phyloP scores from a whole-genome alignment of 2,113 vertebrate genomes.

The Jacana jacana region DNA sequence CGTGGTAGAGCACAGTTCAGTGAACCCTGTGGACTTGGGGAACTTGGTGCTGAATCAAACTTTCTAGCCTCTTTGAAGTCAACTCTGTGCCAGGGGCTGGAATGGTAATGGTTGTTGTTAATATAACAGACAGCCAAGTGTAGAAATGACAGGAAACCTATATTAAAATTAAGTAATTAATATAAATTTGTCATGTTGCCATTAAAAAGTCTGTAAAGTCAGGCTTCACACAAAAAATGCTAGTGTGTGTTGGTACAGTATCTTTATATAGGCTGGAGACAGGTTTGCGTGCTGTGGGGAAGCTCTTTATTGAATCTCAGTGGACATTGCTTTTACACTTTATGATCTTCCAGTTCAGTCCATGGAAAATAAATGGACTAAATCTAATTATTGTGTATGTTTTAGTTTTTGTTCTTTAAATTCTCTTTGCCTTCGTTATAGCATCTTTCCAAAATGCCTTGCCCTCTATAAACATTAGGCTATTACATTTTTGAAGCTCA shows the following conservation, averaged over 20 bases:
- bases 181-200: background rate
- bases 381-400: background rate
- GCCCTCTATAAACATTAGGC: background rate
- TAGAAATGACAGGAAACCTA: background rate
- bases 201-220: background rate
- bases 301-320: background rate
- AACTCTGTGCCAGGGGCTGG: background rate
- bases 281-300: background rate
- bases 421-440: background rate
- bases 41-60: background rate
- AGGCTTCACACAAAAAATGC: background rate
- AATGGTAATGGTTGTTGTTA: background rate
- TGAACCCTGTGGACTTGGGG: background rate
- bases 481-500: background rate
- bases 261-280: background rate
- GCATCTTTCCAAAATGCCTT: background rate
- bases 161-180: background rate
- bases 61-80: background rate
- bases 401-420: background rate
- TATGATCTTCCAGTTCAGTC: background rate
- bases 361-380: background rate
- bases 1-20: background rate
- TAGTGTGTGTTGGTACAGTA: background rate
- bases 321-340: background rate
- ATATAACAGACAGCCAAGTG: background rate